phyloP scores from a whole-genome alignment of 2,113 vertebrate species.

The Oncorhynchus clarkii region DNA sequence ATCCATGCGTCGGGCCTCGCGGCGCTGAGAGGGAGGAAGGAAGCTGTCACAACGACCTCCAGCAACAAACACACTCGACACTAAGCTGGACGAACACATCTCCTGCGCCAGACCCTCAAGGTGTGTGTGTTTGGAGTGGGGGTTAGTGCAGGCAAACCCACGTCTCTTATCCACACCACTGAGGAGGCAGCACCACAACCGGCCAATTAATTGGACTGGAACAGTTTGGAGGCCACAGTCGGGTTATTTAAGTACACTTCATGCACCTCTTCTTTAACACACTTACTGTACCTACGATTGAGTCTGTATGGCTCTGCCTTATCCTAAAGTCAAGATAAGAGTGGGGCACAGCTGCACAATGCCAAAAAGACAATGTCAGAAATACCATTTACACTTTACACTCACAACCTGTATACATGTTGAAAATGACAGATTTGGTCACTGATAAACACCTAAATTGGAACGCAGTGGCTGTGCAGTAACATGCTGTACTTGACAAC shows the following conservation, averaged over 20 bases:
- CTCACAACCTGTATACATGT: no score
- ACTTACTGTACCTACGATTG: no score
- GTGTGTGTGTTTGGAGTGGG: background rate
- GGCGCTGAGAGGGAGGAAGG: slow-evolving; percentile 60
- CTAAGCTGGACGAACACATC: slow-evolving; percentile 26
- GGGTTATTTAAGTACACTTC: background rate
- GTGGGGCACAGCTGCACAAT: no score
- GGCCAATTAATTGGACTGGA: background rate
- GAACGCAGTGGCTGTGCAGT: no score
- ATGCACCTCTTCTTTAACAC: no score
- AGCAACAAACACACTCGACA: slow-evolving; percentile 2
- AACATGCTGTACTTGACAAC: no score
- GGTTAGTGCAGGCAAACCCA: background rate
- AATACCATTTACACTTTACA: no score
- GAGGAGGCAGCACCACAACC: background rate
- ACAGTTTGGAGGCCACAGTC: background rate
- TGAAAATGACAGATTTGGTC: no score
- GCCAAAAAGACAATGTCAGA: no score
- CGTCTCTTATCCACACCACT: background rate
- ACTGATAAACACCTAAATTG: no score
- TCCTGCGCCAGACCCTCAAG: background rate
- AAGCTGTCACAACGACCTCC: slow-evolving; percentile 43
- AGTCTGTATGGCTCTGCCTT: no score
- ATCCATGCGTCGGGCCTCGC: slow-evolving; percentile 34
- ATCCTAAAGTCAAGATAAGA: no score